Evolutionary conservation across 2,797 vertebrate genomes (phyloP).

Genomic region (Kryptolebias ocellatus): DNA sequence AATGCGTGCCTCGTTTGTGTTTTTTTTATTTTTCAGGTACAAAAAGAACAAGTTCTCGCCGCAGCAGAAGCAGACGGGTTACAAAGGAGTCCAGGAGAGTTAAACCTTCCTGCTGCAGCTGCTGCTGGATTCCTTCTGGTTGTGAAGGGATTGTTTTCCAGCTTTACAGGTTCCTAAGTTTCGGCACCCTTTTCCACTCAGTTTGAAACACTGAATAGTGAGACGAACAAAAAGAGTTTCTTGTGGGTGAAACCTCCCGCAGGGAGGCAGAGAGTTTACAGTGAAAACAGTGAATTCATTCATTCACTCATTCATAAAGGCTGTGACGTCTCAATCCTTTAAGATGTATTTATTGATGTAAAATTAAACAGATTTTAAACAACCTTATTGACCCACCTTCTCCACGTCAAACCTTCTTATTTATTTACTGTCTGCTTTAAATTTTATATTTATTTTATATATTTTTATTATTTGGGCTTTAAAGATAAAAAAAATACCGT

Average conservation of each 20-base stretch:
- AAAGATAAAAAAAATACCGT: not conserved
- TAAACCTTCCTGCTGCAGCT: slow-evolving; percentile 17
- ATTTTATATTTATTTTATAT: slow-evolving; percentile 50
- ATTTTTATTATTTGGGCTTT: not conserved
- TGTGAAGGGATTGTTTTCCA: slow-evolving; percentile 13
- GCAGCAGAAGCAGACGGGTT: slow-evolving; percentile 52
- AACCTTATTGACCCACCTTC: not conserved
- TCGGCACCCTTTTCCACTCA: slow-evolving; percentile 18
- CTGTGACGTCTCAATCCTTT: no score
- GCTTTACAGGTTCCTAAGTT: slow-evolving; percentile 30
- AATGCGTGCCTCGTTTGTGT: not conserved
- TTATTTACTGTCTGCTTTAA: slow-evolving; percentile 1
- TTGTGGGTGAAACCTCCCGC: slow-evolving; percentile 19
- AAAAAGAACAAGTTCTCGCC: slow-evolving; percentile 58
- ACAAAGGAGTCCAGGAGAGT: slow-evolving; percentile 60
- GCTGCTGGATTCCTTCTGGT: not conserved
- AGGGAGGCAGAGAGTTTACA: slow-evolving; percentile 15
- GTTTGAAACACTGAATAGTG: slow-evolving; percentile 40
- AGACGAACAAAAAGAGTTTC: slow-evolving; percentile 32
- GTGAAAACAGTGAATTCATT: not conserved
- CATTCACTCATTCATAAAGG: not conserved
- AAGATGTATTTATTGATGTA: not conserved
- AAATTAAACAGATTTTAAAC: not conserved
- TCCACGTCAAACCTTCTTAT: slow-evolving; percentile 11
- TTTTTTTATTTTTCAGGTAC: slow-evolving; percentile 60